Evolutionary conservation across 1,140 invertebrate species (phyloP).

Genomic region (Cardiocondyla obscurior): DNA sequence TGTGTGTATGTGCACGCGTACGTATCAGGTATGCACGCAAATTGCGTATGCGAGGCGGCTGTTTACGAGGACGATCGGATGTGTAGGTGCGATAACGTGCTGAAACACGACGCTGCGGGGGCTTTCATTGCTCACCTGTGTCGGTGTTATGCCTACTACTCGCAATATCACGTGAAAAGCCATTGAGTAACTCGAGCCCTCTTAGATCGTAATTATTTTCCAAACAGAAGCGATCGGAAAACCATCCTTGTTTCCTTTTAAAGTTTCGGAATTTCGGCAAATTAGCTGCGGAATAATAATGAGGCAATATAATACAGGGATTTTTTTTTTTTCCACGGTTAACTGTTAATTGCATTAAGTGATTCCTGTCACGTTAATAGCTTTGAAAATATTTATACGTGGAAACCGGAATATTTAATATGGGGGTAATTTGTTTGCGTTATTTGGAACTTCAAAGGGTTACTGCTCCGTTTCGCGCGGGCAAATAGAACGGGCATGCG

Average conservation of each 20-base stretch:
- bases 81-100: constrained; percentile 7
- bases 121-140: constrained; percentile 22
- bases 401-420: background rate
- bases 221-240: background rate
- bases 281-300: background rate
- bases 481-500: background rate
- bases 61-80: background rate
- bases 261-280: background rate
- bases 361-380: background rate
- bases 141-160: constrained; percentile 12
- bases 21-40: too few species aligned
- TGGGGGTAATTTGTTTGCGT: constrained; percentile 12
- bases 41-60: background rate
- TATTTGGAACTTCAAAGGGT: constrained; percentile 7
- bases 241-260: background rate
- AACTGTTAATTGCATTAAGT: background rate
- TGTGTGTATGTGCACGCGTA: background rate
- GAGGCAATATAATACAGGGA: background rate
- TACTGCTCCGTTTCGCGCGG: background rate
- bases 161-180: background rate
- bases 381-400: background rate
- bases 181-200: background rate
- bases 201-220: background rate
- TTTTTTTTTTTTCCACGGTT: background rate
- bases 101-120: constrained; percentile 30